Evolutionary conservation across 2,797 vertebrate genomes (phyloP).

Genomic region (Characodon lateralis): DNA sequence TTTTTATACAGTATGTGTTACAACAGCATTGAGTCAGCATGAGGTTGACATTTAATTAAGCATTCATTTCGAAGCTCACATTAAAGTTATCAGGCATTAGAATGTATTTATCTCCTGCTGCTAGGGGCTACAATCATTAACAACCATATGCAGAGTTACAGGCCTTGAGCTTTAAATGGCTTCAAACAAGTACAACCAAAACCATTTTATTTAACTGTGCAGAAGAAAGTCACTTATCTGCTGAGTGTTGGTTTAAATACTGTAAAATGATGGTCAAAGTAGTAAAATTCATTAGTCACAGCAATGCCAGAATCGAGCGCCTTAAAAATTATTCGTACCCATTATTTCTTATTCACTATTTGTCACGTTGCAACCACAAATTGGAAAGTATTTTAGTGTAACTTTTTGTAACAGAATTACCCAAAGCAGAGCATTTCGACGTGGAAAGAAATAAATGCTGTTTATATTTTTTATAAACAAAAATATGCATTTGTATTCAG

Average conservation of each 20-base stretch:
- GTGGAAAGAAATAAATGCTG: neutral
- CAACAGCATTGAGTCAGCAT: conserved; percentile 1
- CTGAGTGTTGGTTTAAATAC: neutral
- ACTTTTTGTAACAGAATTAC: neutral
- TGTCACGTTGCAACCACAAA: neutral
- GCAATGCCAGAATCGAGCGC: neutral
- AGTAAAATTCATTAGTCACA: neutral
- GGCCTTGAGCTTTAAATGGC: neutral
- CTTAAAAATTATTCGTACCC: neutral
- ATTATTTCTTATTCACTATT: neutral
- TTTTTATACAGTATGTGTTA: conserved; percentile 2
- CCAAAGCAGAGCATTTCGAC: neutral
- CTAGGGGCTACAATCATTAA: neutral
- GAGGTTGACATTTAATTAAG: conserved; percentile 13
- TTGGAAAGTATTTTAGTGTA: neutral
- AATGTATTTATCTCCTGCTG: neutral
- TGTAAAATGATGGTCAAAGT: neutral
- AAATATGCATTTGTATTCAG: no score
- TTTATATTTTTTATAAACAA: no score
- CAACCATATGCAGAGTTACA: neutral
- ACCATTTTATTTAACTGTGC: neutral
- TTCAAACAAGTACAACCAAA: neutral
- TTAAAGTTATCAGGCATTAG: neutral
- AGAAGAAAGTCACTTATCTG: neutral
- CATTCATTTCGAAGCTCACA: neutral